phyloP scores from a whole-genome alignment of 92 coral and sea anemone genomes.

The Ricordea florida region DNA sequence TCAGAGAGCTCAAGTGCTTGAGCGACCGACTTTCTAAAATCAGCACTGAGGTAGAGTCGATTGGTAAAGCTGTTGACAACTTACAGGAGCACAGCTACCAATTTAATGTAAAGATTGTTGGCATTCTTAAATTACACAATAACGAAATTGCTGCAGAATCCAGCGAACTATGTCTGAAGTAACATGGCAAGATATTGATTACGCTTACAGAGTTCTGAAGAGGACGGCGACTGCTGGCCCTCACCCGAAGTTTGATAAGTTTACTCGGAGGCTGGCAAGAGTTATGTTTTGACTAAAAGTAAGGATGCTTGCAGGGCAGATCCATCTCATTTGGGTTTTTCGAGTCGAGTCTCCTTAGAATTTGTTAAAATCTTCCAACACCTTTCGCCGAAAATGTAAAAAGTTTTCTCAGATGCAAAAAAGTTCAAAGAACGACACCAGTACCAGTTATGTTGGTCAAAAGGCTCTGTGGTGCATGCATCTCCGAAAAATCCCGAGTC shows the following conservation, averaged over 20 bases:
- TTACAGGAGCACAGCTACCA: background rate
- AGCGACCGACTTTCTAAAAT: background rate
- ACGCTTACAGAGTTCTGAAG: background rate
- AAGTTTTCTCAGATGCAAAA: background rate
- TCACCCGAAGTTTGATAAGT: too few species aligned
- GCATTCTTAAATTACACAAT: background rate
- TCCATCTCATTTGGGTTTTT: too few species aligned
- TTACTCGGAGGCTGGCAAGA: too few species aligned
- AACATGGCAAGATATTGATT: background rate
- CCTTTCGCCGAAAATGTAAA: background rate
- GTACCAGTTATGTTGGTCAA: background rate
- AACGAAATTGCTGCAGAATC: background rate
- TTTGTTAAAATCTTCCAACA: background rate
- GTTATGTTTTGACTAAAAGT: too few species aligned
- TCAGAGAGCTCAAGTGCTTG: background rate
- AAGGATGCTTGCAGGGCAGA: too few species aligned
- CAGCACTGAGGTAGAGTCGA: background rate
- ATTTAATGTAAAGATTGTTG: background rate
- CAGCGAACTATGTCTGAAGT: background rate
- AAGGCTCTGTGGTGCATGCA: constrained; percentile 6
- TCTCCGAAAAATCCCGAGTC: constrained; percentile 1
- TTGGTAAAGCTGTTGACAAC: background rate
- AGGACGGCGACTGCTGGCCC: too few species aligned
- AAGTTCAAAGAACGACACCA: background rate
- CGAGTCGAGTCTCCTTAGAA: background rate